Evolutionary conservation across 1,140 invertebrate genomes (phyloP).

Genomic region (Magallana ariakensis): DNA sequence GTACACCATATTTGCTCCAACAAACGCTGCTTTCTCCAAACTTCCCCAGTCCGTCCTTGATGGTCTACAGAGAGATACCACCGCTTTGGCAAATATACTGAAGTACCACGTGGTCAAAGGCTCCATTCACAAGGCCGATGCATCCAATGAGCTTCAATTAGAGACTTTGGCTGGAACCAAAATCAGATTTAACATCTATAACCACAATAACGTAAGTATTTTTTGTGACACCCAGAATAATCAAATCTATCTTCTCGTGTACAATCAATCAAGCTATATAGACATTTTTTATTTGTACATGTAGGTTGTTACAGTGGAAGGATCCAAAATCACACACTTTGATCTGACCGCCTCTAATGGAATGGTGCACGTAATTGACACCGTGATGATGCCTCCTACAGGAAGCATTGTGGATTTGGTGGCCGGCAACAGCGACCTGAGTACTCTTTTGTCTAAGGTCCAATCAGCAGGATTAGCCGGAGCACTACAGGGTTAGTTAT

Average conservation of each 20-base stretch:
- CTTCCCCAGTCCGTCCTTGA: constrained; percentile 83
- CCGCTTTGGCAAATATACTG: constrained; percentile 86
- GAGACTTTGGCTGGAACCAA: constrained; percentile 53
- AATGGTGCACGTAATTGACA: constrained; percentile 58
- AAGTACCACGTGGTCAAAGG: constrained; percentile 85
- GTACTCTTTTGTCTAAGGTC: constrained; percentile 57
- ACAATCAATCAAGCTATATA: no score
- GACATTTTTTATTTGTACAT: no score
- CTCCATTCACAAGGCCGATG: constrained; percentile 50
- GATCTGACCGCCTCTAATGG: constrained; percentile 59
- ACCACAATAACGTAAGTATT: constrained; percentile 55
- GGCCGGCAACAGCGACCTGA: constrained; percentile 52
- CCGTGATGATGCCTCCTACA: constrained; percentile 62
- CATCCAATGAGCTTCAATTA: constrained; percentile 57
- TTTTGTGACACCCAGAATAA: background rate
- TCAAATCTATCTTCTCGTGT: no score
- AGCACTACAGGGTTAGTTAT: constrained; percentile 45
- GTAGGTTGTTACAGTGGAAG: constrained; percentile 59
- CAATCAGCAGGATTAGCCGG: constrained; percentile 55
- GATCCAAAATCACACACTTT: constrained; percentile 55
- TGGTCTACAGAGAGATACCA: constrained; percentile 82
- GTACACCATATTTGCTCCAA: constrained; percentile 90
- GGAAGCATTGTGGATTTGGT: constrained; percentile 63
- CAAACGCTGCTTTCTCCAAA: constrained; percentile 88
- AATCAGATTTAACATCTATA: constrained; percentile 59